These are phyloP conservation scores for Tetraneura akinire DNA, from an alignment of 1,140 invertebrate species.

Conservation along the genomic window DNA sequence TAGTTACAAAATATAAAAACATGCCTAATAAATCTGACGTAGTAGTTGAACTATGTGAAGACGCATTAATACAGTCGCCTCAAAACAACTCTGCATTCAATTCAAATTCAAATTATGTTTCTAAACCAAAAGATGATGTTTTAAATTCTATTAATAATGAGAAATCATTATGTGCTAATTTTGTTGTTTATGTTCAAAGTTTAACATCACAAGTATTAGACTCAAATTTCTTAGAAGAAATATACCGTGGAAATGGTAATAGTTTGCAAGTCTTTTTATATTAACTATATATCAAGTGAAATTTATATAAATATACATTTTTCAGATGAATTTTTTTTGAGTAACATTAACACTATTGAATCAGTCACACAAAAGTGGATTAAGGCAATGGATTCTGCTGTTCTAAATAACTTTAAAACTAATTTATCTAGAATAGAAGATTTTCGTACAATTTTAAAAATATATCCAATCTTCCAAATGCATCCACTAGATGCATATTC, in stretches of 20 bases:
- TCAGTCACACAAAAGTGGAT: conserved; percentile 63
- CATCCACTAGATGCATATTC: not conserved
- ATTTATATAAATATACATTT: conserved; percentile 34
- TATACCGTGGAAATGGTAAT: conserved; percentile 84
- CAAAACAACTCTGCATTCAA: not conserved
- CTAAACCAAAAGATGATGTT: not conserved
- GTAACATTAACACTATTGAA: conserved; percentile 80
- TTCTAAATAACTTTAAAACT: not conserved
- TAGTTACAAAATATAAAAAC: not conserved
- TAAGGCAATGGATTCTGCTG: not conserved
- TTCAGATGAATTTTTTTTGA: conserved; percentile 83
- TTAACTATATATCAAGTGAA: too few relatives aligned
- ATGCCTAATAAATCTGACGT: not conserved
- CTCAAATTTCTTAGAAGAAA: conserved; percentile 84
- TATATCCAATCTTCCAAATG: not conserved
- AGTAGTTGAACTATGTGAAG: not conserved
- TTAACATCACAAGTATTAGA: conserved; percentile 86
- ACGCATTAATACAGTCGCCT: not conserved
- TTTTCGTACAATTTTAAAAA: not conserved
- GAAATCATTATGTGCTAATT: conserved; percentile 65
- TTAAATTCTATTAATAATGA: conserved; percentile 64
- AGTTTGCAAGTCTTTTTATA: not conserved
- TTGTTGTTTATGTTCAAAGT: conserved; percentile 88
- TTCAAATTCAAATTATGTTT: not conserved
- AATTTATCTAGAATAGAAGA: conserved; percentile 4